Base-by-base conservation (phyloP, 2,888 invertebrate species). In the Oxystoma pomonae region DNA sequence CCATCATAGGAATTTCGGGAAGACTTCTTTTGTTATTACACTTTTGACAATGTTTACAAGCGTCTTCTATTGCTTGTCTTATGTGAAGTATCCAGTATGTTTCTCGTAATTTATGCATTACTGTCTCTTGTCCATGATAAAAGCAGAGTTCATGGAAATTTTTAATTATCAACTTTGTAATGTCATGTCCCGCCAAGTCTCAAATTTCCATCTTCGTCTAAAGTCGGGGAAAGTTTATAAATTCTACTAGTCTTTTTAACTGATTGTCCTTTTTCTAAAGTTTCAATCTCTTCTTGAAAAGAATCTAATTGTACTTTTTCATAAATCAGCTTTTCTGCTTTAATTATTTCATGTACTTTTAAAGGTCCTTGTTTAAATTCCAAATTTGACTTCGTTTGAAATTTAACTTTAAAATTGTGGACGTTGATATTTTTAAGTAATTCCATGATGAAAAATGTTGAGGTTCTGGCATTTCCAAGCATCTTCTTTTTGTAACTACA, bases 1-100 rank as follows among this genome's bases (percentile, higher is more conserved):
- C 56, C 56, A 18, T 56, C 19, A 18, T 56, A 18, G 56, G 56
- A 18, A 56, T n/a, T 56, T 56, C 19, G 3, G 56, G 56, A 20
- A 17, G 16, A 20, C 20, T 56, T n/a, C 20, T 18, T 18, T 20
- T 18, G 20, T 56, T 56, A 18, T 56, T 56, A 12, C 56, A 56
- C 3, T 56, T 16, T 12, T 56, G 18, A 19, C 56, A 56, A 12
- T 35, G 12, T 35, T 35, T 35, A 35, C 3, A 35, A 35, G 35
- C 35, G 3, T 12, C 12, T 35, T 35, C 12, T 7, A 35, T 12
- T 7, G 35, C 35, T 35, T 35, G 35, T 35, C 35, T 3, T 35
- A 35, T 12, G 12, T 35, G 35, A 3, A 35, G 35, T 7, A 35
- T 35, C 35, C 35, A 35, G 12, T 12, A 35, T 35, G 3, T 35